A percentile compares a stretch with the other conserved stretches of the same genome.
Conservation (phyloP, 2,888 invertebrate genomes). For the Ceramica pisi region DNA sequence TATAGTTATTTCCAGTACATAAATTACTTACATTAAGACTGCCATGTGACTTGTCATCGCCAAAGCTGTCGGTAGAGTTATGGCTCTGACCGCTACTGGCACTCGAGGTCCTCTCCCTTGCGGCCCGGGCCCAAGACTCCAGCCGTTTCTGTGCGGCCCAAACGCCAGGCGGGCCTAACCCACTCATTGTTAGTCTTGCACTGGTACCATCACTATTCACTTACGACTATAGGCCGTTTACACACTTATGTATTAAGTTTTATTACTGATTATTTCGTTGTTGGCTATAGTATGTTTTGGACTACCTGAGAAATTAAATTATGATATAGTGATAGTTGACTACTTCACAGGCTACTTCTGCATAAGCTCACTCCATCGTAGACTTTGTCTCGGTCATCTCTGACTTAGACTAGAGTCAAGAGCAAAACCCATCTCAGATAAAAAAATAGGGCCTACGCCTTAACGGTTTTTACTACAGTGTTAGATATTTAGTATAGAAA, state of each 20-base stretch:
- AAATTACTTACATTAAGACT: conserved; percentile 83
- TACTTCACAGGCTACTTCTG: too few species aligned
- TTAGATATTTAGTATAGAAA: too few species aligned
- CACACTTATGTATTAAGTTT: conserved; percentile 37
- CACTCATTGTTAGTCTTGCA: conserved; percentile 88
- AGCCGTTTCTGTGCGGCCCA: conserved; percentile 95
- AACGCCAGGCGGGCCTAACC: conserved; percentile 93
- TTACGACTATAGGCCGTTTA: conserved; percentile 34
- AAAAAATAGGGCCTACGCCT: not conserved
- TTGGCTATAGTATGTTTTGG: conserved; percentile 23
- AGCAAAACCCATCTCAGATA: too few species aligned
- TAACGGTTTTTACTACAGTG: not conserved
- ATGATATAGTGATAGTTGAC: not conserved
- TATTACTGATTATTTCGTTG: conserved; percentile 59
- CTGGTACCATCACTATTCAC: conserved; percentile 69
- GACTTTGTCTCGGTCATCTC: too few species aligned
- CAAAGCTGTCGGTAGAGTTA: conserved; percentile 89
- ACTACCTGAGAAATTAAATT: conserved; percentile 12
- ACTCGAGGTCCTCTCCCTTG: conserved; percentile 92
- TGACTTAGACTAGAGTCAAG: too few species aligned
- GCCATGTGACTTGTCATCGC: conserved; percentile 87
- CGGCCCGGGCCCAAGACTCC: conserved; percentile 94
- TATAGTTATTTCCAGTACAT: not conserved
- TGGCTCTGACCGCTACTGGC: conserved; percentile 91
- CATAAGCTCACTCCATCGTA: too few species aligned